These are phyloP conservation scores for Psettodes erumei DNA, from an alignment of 2,113 vertebrate genomes.

Conservation along the genomic window DNA sequence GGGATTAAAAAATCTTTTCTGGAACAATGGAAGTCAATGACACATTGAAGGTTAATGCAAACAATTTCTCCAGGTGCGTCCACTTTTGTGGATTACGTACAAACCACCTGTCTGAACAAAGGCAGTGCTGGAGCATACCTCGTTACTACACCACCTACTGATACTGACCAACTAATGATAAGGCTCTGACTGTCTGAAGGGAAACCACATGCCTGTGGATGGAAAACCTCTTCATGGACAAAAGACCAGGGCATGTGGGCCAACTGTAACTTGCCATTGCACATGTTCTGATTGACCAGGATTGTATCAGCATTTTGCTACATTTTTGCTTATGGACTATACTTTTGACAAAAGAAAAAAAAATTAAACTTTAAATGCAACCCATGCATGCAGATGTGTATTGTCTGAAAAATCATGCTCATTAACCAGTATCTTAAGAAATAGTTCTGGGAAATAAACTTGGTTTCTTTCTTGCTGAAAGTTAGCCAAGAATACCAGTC, in stretches of 20 bases:
- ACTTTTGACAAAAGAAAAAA: not conserved
- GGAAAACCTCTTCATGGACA: conserved; percentile 10
- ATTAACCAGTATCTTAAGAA: not conserved
- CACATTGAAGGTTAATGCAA: no score
- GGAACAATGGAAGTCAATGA: no score
- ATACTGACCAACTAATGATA: no score
- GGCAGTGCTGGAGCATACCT: no score
- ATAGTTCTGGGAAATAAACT: not conserved
- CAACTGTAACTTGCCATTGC: not conserved
- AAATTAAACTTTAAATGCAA: not conserved
- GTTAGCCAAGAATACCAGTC: not conserved
- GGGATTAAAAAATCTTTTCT: no score
- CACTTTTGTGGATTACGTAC: no score
- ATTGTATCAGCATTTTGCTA: not conserved
- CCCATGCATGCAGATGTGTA: not conserved
- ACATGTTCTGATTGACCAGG: not conserved
- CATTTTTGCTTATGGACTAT: no score
- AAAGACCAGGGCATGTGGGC: conserved; percentile 13
- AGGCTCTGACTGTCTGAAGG: conserved; percentile 17
- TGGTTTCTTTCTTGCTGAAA: not conserved
- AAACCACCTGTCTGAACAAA: no score
- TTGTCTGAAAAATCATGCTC: conserved; percentile 6
- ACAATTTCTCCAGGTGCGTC: no score
- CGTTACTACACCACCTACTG: no score
- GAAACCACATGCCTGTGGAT: conserved; percentile 18